Evolutionary conservation across 2,797 vertebrate genomes (phyloP).

Genomic region (Notamacropus eugenii): DNA sequence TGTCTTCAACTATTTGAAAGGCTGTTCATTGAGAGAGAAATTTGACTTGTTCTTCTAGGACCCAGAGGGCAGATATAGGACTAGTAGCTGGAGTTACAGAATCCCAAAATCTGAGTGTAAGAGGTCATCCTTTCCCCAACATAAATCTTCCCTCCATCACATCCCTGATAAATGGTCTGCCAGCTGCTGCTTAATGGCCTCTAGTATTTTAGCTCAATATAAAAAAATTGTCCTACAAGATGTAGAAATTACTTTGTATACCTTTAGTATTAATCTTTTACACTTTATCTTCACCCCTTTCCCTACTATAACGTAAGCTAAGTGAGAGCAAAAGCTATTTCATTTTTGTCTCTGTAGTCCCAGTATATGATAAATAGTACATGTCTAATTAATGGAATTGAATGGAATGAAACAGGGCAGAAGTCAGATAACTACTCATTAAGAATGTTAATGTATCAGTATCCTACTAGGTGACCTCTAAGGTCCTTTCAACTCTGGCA

Average conservation of each 20-base stretch:
- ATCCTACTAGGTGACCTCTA: background rate
- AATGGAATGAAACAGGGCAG: background rate
- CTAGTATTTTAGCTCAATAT: background rate
- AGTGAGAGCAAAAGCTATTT: background rate
- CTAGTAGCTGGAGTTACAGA: background rate
- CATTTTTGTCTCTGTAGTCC: background rate
- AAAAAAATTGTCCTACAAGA: background rate
- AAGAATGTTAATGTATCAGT: background rate
- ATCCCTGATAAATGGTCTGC: background rate
- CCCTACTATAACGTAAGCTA: background rate
- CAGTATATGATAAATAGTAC: background rate
- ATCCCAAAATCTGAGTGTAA: background rate
- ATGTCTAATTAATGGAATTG: background rate
- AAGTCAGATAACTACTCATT: background rate
- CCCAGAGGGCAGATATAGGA: background rate
- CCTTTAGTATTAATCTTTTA: background rate
- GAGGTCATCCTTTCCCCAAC: background rate
- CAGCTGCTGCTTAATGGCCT: background rate
- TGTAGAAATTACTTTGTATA: background rate
- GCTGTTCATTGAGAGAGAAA: background rate
- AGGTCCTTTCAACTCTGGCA: background rate
- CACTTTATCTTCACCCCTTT: background rate
- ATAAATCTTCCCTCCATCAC: background rate
- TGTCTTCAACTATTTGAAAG: background rate
- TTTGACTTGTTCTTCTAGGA: background rate